Evolutionary conservation across 2,113 vertebrate genomes (phyloP), one percentile per base, ranked within the genome.

Genomic region (Spea multiplicata): DNA sequence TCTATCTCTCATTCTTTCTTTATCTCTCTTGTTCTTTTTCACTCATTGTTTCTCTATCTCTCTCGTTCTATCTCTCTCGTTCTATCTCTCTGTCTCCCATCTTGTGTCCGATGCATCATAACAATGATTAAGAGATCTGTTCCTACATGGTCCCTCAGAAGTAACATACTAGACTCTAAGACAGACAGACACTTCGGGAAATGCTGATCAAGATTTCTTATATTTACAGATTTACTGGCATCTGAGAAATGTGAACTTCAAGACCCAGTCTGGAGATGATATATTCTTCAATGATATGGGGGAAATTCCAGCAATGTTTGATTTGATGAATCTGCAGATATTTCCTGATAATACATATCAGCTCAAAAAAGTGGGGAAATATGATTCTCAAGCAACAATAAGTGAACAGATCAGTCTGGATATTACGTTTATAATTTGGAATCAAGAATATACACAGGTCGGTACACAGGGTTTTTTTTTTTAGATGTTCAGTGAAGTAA

Each of bases 241-340:
- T 17, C 55, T 78, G 8, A 78, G 17, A 30, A 48, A 64, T 8
- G 55, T 69, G 14, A 9, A 55, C 44, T 74, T 82, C 16, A 62
- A 1, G 13, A 78, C 75, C 13, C 8, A 4, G 6, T 47, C 71
- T 8, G 71, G 66, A 5, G 57, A 73, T 61, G 14, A 71, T 6
- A 57, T 82, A 10, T 82, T 62, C n/a, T 78, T 78, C 16, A 74
- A 82, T 70, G 66, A 30, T 1, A 8, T 55, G 0, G 66, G 81
- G 8, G 71, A 78, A 44, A 49, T 78, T 45, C 81, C 81, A 13
- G 75, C 65, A 10, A 61, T 50, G 47, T 78, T 74, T 12, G 75
- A 82, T 44, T 69, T 78, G 30, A 69, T 74, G 66, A 82, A 74
- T 30, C 44, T 74, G 30, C 70, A 66, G 44, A 69, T 82, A 48